Conservation (phyloP, 2,797 vertebrate species). For the Furcifer pardalis region DNA sequence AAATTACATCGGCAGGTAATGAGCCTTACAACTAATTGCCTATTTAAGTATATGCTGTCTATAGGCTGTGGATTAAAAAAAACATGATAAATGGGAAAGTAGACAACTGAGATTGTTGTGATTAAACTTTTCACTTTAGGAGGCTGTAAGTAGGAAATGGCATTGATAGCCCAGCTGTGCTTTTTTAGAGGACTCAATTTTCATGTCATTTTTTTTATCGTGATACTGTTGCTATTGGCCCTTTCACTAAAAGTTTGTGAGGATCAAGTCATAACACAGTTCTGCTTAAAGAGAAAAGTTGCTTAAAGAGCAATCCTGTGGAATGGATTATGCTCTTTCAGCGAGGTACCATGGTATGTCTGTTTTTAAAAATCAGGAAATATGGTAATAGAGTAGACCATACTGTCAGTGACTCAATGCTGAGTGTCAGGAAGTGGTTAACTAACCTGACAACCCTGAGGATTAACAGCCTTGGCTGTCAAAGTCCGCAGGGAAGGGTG, state of each 20-base stretch:
- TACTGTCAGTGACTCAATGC: too few relatives aligned
- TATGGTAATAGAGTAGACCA: too few relatives aligned
- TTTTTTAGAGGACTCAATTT: constrained; percentile 48
- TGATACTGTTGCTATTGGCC: constrained; percentile 42
- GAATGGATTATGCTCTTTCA: too few relatives aligned
- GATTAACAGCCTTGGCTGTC: too few relatives aligned
- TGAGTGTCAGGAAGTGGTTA: too few relatives aligned
- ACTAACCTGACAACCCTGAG: too few relatives aligned
- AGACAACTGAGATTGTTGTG: background rate
- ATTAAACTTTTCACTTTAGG: constrained; percentile 37
- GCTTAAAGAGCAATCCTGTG: too few relatives aligned
- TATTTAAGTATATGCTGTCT: background rate
- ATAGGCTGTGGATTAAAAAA: background rate
- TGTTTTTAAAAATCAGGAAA: too few relatives aligned
- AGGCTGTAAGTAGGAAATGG: constrained; percentile 33
- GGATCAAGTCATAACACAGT: constrained; percentile 46
- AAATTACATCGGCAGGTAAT: constrained; percentile 13
- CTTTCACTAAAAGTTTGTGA: constrained; percentile 50
- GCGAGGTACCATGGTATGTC: too few relatives aligned
- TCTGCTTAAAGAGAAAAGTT: too few relatives aligned
- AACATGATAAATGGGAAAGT: constrained; percentile 1
- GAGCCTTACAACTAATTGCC: constrained; percentile 24
- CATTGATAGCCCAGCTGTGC: constrained; percentile 25
- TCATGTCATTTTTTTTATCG: constrained; percentile 52
- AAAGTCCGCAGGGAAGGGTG: too few relatives aligned